Base-by-base conservation (phyloP, 2,797 vertebrate genomes). In the Apodemus agrarius region DNA sequence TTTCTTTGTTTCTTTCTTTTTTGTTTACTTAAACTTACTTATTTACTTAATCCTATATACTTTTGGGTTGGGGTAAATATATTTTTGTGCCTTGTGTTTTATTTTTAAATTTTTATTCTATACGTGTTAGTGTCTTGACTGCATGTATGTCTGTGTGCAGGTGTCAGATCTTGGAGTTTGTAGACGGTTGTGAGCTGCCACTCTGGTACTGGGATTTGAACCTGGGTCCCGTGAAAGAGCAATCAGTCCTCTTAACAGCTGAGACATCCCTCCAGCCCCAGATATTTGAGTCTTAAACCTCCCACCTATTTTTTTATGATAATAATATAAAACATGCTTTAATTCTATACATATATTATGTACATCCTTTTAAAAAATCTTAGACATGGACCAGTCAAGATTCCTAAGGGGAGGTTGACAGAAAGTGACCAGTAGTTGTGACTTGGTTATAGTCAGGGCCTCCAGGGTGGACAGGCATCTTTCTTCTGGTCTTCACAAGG, bases 301-400 rank as follows among this genome's bases (percentile, higher is more conserved):
- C 21, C 92, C 52, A 49, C 14, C 29, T 65, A 63, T 69, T 88
- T 82, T 96, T 95, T 96, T 96, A 19, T 93, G n/a, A 46, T 96
- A 80, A 78, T 91, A 84, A 9, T 14, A 11, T 84, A 52, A 94
- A 96, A 67, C 24, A 24, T 24, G 46, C 14, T 80, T 90, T 86
- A 91, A n/a, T 88, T 96, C 78, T 96, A n/a, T 90, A 49, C 3
- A 52, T 26, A 22, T 81, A 63, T 0, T 43, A 81, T 96, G 0
- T 54, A 80, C 92, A 82, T 96, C 22, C 29, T 90, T 90, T 96
- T 92, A 92, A 78, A 52, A n/a, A 67, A 40, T 52, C 67, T 67
- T 96, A 84, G n/a, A 79, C 49, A 34, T 49, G 21, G 34, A 46
- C 6, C 83, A 75, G 74, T 67, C 22, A 31, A 2, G 69, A 52